Evolutionary conservation across 2,888 invertebrate species (phyloP), one percentile per base, ranked within the genome.

Genomic region (Antheraea assamensis): DNA sequence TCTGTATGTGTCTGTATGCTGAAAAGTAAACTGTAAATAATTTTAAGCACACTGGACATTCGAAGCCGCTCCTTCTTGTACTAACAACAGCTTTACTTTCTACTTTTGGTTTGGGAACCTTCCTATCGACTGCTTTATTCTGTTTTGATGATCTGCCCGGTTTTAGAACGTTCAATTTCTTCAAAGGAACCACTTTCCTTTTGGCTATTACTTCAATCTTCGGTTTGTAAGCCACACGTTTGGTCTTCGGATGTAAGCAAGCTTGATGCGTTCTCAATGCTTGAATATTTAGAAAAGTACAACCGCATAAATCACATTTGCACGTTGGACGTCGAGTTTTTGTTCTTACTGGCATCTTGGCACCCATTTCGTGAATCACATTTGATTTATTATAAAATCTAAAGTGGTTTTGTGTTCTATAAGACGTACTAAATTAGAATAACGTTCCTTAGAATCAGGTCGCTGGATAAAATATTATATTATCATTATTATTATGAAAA

Each of bases 1-100:
- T 92, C 71, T 92, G 87, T 75, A 93, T 90, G 58, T 93, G 93
- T 78, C 83, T 87, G 21, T 79, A 79, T 0, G 92, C 89, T 7
- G 87, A 81, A 68, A 88, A 90, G 71, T 87, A 88, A 1, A 85
- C 83, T 3, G 78, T 74, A 64, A 89, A 92, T 2, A 78, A 70
- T 72, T 79, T 80, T 0, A 74, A 66, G 76, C 93, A 93, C 68
- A 85, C 81, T 0, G 93, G 92, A 68, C 93, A 93, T 73, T 87
- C 85, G 72, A 91, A 93, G 31, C 87, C 83, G 0, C 85, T 80
- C 72, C 81, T 87, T 13, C 76, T 78, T 0, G 66, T 3, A 2
- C 74, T 68, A 0, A 30, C 27, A 7, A 42, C 15, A 10, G 71
- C 70, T 30, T 74, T 75, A 35, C 70, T 70, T 64, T 75, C 68